Percentiles rank a stretch among this genome's conserved stretches.
Conservation (phyloP, 2,113 vertebrate genomes). For the Antechinus flavipes region DNA sequence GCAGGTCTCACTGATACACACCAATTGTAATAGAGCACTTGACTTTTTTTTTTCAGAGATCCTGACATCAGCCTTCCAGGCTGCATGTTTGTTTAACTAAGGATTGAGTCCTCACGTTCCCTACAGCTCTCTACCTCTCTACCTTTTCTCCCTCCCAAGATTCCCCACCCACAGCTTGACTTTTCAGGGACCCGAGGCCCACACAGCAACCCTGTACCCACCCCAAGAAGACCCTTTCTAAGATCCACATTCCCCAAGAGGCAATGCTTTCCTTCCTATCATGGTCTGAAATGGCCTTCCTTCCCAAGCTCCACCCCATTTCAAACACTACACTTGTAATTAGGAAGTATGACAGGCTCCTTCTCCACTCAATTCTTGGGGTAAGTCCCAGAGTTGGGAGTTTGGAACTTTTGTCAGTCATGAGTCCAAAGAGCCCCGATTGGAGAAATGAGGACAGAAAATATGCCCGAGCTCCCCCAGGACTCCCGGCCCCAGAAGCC, state of each 20-base stretch:
- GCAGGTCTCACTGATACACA: slow-evolving; percentile 69
- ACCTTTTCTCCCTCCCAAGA: slow-evolving; percentile 47
- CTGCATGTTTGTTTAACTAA: slow-evolving; percentile 81
- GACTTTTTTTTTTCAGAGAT: slow-evolving; percentile 68
- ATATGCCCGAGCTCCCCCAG: background rate
- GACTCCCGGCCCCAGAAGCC: background rate
- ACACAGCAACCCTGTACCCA: background rate
- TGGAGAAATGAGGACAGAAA: background rate
- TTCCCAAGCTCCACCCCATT: slow-evolving; percentile 17
- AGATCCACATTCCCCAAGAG: background rate
- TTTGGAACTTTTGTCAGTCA: background rate
- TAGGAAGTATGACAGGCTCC: slow-evolving; percentile 1
- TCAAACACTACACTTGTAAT: slow-evolving; percentile 35
- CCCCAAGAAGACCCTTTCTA: background rate
- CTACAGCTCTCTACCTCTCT: slow-evolving; percentile 26
- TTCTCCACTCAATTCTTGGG: background rate
- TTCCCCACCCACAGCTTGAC: slow-evolving; percentile 37
- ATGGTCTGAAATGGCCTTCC: slow-evolving; percentile 17
- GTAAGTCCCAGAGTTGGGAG: background rate
- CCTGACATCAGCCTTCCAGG: slow-evolving; percentile 76
- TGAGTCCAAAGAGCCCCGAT: background rate
- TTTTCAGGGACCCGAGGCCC: background rate
- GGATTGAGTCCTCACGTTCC: slow-evolving; percentile 75
- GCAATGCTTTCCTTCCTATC: background rate
- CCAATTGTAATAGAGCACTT: slow-evolving; percentile 58